These are phyloP conservation scores for Heteropelma amictum DNA, from an alignment of 2,888 invertebrate species.

Conservation along the genomic window DNA sequence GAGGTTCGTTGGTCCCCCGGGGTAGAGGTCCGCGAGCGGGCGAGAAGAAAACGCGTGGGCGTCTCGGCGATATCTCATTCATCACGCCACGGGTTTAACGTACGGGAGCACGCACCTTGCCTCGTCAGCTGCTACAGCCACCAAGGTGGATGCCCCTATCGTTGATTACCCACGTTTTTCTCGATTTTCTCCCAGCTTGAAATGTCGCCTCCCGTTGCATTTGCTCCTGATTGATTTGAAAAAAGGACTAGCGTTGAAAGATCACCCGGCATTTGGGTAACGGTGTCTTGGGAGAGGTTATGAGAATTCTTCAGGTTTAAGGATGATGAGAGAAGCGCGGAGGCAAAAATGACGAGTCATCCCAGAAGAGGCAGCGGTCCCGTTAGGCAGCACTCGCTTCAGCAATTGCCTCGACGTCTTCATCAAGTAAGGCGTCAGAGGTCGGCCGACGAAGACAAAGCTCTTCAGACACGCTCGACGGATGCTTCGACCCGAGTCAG, in stretches of 20 bases:
- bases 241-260: too few relatives aligned
- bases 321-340: neutral
- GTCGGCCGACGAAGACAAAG: constrained; percentile 73
- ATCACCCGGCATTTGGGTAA: too few relatives aligned
- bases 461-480: constrained; percentile 59
- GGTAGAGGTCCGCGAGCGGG: constrained; percentile 42
- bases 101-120: constrained; percentile 1
- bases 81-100: constrained; percentile 41
- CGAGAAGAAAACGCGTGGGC: constrained; percentile 36
- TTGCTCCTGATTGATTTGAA: too few relatives aligned
- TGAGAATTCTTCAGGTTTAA: too few relatives aligned
- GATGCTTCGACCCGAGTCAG: constrained; percentile 59
- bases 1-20: constrained; percentile 48
- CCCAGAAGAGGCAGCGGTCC: constrained; percentile 64
- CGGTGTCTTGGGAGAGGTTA: neutral
- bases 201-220: too few relatives aligned
- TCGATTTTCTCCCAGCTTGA: too few relatives aligned
- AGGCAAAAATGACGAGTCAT: constrained; percentile 63
- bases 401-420: constrained; percentile 67
- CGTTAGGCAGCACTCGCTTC: constrained; percentile 72
- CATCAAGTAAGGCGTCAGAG: constrained; percentile 70
- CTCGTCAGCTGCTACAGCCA: neutral
- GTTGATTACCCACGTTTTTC: too few relatives aligned
- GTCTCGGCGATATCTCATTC: neutral
- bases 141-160: too few relatives aligned